phyloP scores from a whole-genome alignment of 2,113 vertebrate species.

The Sus scrofa region T2T-Sscrofa CM000822.6:44111501-44112000 shows the following conservation, averaged over 20 bases:
- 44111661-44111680: not conserved
- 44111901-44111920: not conserved
- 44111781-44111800: not conserved
- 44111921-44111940: not conserved
- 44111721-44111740: not conserved
- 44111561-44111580: not conserved
- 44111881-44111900: not conserved
- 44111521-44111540: not conserved
- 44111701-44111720: not conserved
- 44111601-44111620: not conserved
- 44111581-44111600: not conserved
- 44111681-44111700: not conserved
- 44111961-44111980: not conserved
- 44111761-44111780: not conserved
- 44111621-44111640: not conserved
- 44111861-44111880: not conserved
- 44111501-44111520: not conserved
- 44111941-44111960: not conserved
- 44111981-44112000: not conserved
- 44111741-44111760: not conserved
- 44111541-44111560: not conserved
- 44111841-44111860: not conserved
- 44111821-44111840: not conserved
- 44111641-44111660: not conserved
- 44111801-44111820: not conserved